phyloP scores from a whole-genome alignment of 1,140 invertebrate species.

The Cheumatopsyche charites region DNA sequence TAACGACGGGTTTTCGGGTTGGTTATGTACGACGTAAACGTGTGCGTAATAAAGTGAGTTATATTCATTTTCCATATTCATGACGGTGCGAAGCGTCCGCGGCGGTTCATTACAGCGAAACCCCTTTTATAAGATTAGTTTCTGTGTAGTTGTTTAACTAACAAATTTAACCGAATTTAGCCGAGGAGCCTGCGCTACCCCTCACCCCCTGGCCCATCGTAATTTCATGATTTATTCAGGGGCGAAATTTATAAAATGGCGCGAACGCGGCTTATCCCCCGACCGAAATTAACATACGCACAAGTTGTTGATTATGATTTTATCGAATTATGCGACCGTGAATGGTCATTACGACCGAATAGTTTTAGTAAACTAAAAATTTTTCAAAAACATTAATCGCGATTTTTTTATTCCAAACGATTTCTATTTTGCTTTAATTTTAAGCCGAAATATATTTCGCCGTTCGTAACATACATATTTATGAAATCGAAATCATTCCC shows the following conservation, averaged over 20 bases:
- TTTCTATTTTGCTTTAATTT: too few relatives aligned
- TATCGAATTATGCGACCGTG: conserved; percentile 16
- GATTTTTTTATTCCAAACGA: too few relatives aligned
- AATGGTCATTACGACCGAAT: too few relatives aligned
- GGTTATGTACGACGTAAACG: background rate
- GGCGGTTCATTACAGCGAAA: conserved; percentile 25
- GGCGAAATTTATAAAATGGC: conserved; percentile 17
- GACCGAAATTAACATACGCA: conserved; percentile 19
- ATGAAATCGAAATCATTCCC: too few relatives aligned
- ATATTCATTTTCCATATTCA: conserved; percentile 26
- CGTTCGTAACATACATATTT: too few relatives aligned
- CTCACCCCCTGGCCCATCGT: background rate
- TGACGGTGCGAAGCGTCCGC: conserved; percentile 14
- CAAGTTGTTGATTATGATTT: conserved; percentile 25
- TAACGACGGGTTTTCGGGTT: background rate
- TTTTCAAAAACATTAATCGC: too few relatives aligned
- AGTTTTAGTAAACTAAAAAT: too few relatives aligned
- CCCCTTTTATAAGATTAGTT: conserved; percentile 28
- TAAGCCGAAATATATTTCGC: too few relatives aligned
- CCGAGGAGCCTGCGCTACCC: background rate
- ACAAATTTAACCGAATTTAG: conserved; percentile 11
- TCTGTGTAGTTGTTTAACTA: conserved; percentile 28
- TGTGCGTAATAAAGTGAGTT: conserved; percentile 21
- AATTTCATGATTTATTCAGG: conserved; percentile 25
- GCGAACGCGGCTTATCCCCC: background rate